Percentiles rank a stretch among this genome's conserved stretches.
Conservation (phyloP, 2,888 invertebrate species). For the Pasiphila rectangulata region DNA sequence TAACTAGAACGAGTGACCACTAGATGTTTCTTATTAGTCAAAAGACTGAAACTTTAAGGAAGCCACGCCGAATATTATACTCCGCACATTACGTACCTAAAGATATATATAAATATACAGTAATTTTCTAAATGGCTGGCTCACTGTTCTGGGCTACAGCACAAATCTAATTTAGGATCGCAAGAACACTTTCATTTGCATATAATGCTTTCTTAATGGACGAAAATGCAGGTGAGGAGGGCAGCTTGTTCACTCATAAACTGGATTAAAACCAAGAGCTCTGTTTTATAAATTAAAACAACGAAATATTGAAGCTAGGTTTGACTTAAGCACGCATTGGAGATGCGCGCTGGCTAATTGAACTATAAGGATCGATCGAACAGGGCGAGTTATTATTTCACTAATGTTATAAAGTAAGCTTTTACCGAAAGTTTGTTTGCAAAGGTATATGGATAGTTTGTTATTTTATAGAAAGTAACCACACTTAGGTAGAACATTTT, state of each 20-base stretch:
- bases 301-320: too few species aligned
- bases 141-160: constrained; percentile 31
- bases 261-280: background rate
- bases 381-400: too few species aligned
- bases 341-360: too few species aligned
- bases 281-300: too few species aligned
- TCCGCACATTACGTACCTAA: constrained; percentile 2
- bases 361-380: too few species aligned
- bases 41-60: background rate
- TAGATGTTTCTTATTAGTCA: background rate
- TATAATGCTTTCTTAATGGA: constrained; percentile 54
- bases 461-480: too few species aligned
- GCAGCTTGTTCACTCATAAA: constrained; percentile 5
- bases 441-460: too few species aligned
- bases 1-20: too few species aligned
- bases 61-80: constrained; percentile 2
- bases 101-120: constrained; percentile 25
- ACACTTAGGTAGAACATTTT: too few species aligned
- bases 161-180: constrained; percentile 50
- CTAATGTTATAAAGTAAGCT: too few species aligned
- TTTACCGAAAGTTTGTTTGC: too few species aligned
- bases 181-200: constrained; percentile 54
- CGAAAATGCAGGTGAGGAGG: constrained; percentile 16
- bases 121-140: constrained; percentile 45
- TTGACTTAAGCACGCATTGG: too few species aligned